A percentile compares a stretch with the other conserved stretches of the same genome.
Evolutionary conservation across 2,888 invertebrate species (phyloP).

Genomic region (Eupithecia pulchellata): DNA sequence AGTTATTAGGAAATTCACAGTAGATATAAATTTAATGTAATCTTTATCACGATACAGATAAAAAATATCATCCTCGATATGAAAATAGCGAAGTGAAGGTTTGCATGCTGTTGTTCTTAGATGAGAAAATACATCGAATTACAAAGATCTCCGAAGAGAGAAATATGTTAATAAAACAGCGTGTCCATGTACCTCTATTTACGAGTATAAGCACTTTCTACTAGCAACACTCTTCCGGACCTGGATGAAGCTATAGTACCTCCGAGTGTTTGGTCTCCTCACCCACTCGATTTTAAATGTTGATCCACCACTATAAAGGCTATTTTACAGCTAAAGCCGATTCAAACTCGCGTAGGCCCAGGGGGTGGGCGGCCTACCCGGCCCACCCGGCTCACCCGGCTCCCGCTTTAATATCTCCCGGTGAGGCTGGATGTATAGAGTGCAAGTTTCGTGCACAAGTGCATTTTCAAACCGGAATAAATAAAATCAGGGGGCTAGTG

Average conservation of each 20-base stretch:
- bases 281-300: conserved; percentile 13
- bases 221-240: not conserved
- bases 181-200: not conserved
- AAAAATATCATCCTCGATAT: too few relatives aligned
- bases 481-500: conserved; percentile 57
- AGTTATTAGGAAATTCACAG: not conserved
- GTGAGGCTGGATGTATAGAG: conserved; percentile 64
- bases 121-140: not conserved
- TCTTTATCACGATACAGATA: too few relatives aligned
- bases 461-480: conserved; percentile 68
- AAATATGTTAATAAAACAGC: not conserved
- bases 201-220: not conserved
- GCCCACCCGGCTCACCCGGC: conserved; percentile 33
- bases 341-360: conserved; percentile 17
- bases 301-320: conserved; percentile 10
- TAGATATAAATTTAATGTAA: too few relatives aligned
- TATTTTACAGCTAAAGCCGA: conserved; percentile 23
- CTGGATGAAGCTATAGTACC: conserved; percentile 7
- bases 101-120: not conserved
- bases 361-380: conserved; percentile 22
- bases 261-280: not conserved
- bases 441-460: conserved; percentile 70
- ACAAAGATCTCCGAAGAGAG: not conserved
- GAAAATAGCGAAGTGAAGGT: not conserved
- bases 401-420: conserved; percentile 64